Evolutionary conservation across 2,888 invertebrate genomes (phyloP).

Genomic region (Crossocerus cetratus): DNA sequence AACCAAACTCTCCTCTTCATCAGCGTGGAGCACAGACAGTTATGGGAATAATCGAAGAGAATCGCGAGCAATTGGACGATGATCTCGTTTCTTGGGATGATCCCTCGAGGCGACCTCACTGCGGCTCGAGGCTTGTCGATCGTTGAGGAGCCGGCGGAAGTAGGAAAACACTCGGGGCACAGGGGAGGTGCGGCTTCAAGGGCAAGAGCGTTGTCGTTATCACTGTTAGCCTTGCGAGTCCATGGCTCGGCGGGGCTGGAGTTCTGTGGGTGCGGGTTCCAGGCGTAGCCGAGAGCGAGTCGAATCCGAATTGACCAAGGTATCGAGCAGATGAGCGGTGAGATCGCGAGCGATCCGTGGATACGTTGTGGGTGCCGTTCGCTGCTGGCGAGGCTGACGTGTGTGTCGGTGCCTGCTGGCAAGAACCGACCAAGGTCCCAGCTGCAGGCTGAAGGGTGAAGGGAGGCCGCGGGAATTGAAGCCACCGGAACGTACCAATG

Average conservation of each 20-base stretch:
- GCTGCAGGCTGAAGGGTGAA: constrained; percentile 56
- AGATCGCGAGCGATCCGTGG: constrained; percentile 49
- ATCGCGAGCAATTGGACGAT: no score
- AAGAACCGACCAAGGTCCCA: constrained; percentile 55
- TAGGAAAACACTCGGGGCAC: background rate
- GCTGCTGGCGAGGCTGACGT: constrained; percentile 57
- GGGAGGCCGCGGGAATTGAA: constrained; percentile 49
- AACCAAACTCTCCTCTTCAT: no score
- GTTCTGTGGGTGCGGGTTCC: background rate
- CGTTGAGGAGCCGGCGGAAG: no score
- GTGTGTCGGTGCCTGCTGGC: constrained; percentile 55
- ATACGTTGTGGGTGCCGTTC: constrained; percentile 51
- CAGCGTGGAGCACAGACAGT: no score
- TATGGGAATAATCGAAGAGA: no score
- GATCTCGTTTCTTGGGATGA: no score
- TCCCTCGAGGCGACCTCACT: no score
- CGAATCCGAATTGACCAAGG: background rate
- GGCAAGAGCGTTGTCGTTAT: background rate
- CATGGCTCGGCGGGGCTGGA: background rate
- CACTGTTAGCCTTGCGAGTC: background rate
- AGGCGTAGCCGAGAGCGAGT: constrained; percentile 21
- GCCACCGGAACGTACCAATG: constrained; percentile 51
- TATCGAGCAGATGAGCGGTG: constrained; percentile 37
- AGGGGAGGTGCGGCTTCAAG: background rate
- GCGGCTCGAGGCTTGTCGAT: no score